These are phyloP conservation scores for Lithophane ornitopus DNA, from an alignment of 2,888 invertebrate genomes.

Conservation along the genomic window DNA sequence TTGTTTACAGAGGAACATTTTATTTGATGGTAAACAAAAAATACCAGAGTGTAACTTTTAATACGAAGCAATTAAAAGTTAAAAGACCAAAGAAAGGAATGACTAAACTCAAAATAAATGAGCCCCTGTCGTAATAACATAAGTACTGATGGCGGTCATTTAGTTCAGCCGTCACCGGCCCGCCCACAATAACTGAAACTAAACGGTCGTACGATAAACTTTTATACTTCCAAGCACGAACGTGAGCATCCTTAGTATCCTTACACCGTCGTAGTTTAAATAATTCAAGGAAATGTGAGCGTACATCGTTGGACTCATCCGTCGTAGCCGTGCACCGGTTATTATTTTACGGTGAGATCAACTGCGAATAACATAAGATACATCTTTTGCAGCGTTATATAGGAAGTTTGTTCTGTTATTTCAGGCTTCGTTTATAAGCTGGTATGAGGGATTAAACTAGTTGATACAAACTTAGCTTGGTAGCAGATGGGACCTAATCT, in stretches of 20 bases:
- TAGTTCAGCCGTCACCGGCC: conserved; percentile 66
- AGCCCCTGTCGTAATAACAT: conserved; percentile 53
- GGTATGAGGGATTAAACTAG: conserved; percentile 19
- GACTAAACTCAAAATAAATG: conserved; percentile 34
- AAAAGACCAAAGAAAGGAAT: neutral
- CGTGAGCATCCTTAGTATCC: conserved; percentile 35
- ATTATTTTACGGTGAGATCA: conserved; percentile 56
- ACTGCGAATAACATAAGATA: conserved; percentile 49
- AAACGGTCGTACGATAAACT: conserved; percentile 71
- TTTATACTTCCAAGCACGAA: conserved; percentile 57
- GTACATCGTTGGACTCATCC: conserved; percentile 51
- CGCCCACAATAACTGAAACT: conserved; percentile 70
- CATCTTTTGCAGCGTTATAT: conserved; percentile 24
- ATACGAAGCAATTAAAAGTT: neutral
- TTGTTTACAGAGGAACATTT: neutral
- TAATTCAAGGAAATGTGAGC: conserved; percentile 60
- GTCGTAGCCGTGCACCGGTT: conserved; percentile 52
- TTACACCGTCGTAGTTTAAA: conserved; percentile 54
- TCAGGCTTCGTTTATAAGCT: conserved; percentile 14
- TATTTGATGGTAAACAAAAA: neutral
- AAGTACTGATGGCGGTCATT: conserved; percentile 69
- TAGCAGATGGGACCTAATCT: conserved; percentile 26
- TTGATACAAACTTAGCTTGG: conserved; percentile 12
- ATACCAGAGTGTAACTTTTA: neutral
- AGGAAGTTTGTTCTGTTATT: conserved; percentile 25